Percentiles rank a stretch among this genome's conserved stretches.
Conservation (phyloP, 2,888 invertebrate species). For the Xestia c-nigrum region DNA sequence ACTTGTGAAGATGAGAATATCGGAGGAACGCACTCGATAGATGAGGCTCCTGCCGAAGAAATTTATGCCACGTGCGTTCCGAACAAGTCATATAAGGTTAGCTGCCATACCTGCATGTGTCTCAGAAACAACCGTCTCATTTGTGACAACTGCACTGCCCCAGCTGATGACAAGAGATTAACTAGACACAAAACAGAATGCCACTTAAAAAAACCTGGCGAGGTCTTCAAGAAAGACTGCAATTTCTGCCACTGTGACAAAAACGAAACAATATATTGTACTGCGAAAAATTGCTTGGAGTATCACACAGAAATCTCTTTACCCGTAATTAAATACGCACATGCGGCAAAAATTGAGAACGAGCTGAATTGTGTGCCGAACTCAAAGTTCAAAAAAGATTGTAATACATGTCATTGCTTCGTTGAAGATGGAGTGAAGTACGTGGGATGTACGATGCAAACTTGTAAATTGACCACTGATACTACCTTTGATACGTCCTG, state of each 20-base stretch:
- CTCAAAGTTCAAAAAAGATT: conserved; percentile 76
- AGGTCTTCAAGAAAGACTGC: conserved; percentile 85
- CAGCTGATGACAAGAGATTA: conserved; percentile 1
- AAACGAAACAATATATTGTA: conserved; percentile 82
- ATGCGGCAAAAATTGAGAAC: conserved; percentile 47
- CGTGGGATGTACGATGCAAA: conserved; percentile 82
- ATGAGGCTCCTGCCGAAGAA: conserved; percentile 61
- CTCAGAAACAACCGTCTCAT: conserved; percentile 85
- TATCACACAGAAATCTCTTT: conserved; percentile 32
- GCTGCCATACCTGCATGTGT: conserved; percentile 89
- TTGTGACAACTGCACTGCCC: conserved; percentile 80
- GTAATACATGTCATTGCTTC: conserved; percentile 82
- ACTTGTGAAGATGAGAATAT: conserved; percentile 72
- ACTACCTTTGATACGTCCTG: conserved; percentile 68
- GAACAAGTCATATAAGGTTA: conserved; percentile 83
- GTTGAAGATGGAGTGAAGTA: conserved; percentile 72
- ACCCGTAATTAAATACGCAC: conserved; percentile 34
- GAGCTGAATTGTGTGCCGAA: conserved; percentile 75
- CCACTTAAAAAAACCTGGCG: conserved; percentile 68
- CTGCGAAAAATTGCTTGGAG: conserved; percentile 79
- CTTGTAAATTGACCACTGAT: conserved; percentile 64
- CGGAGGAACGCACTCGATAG: conserved; percentile 56
- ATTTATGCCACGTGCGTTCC: conserved; percentile 82
- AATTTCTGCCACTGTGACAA: conserved; percentile 89
- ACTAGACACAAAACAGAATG: conserved; percentile 58